phyloP scores from a whole-genome alignment of 2,113 vertebrate genomes.

The Hyperoodon ampullatus region DNA sequence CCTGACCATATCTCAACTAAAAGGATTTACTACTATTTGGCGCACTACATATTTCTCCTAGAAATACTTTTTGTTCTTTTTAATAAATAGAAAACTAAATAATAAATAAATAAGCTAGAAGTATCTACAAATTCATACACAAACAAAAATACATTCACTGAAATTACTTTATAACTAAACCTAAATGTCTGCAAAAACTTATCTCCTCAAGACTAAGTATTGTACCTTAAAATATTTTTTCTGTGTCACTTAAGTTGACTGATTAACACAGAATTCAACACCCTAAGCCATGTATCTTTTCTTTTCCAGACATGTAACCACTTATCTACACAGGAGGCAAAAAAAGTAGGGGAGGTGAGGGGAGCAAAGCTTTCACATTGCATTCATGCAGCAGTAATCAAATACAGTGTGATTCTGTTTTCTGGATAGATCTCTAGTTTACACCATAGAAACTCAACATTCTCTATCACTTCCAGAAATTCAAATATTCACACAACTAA shows the following conservation, averaged over 20 bases:
- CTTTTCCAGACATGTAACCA: slow-evolving; percentile 13
- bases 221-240: slow-evolving; percentile 19
- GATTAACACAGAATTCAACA: slow-evolving; percentile 29
- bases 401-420: slow-evolving; percentile 2
- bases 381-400: slow-evolving; percentile 6
- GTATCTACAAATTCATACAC: not conserved
- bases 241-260: not conserved
- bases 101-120: not conserved
- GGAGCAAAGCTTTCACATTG: not conserved
- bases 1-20: slow-evolving; percentile 22
- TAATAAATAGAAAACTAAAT: not conserved
- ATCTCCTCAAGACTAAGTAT: not conserved
- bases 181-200: slow-evolving; percentile 32
- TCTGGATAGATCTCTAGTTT: not conserved
- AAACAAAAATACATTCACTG: not conserved
- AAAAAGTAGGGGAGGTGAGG: not conserved
- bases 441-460: not conserved
- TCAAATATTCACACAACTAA: slow-evolving; percentile 21
- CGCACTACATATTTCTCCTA: not conserved
- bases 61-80: slow-evolving; percentile 45
- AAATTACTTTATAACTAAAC: slow-evolving; percentile 49
- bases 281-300: not conserved
- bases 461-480: not conserved
- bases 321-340: not conserved
- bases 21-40: not conserved